Conservation (phyloP, 2,888 invertebrate species). For the Cybosia mesomella region DNA sequence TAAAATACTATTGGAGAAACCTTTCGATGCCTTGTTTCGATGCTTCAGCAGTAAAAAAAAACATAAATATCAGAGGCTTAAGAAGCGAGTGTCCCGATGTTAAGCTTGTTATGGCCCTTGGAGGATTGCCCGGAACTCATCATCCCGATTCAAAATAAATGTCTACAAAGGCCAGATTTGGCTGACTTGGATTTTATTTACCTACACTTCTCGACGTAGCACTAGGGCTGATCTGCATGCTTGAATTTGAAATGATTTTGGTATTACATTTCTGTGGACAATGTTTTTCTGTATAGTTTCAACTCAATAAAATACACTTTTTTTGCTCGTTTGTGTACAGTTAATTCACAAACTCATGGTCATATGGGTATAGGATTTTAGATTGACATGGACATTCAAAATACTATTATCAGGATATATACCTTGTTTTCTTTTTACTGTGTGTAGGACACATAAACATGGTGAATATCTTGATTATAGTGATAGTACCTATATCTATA, state of each 20-base stretch:
- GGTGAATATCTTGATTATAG: too few species aligned
- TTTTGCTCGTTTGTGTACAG: too few species aligned
- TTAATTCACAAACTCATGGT: too few species aligned
- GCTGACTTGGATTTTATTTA: not conserved
- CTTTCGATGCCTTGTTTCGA: not conserved
- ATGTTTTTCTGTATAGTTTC: not conserved
- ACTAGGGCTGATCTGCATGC: not conserved
- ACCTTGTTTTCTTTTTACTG: too few species aligned
- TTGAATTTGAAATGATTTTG: not conserved
- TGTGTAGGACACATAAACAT: too few species aligned
- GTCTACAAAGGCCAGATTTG: not conserved
- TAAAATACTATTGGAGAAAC: not conserved
- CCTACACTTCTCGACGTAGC: not conserved
- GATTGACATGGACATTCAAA: too few species aligned
- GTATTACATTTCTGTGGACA: not conserved
- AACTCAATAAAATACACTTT: not conserved
- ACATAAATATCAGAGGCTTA: not conserved
- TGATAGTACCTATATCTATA: too few species aligned
- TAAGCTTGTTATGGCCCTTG: not conserved
- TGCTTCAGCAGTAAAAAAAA: not conserved
- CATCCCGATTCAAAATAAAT: constrained; percentile 1
- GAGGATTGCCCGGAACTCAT: constrained; percentile 2
- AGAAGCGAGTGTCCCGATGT: constrained; percentile 1
- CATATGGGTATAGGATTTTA: too few species aligned
- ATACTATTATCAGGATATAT: too few species aligned